Base-by-base conservation (phyloP, 2,888 invertebrate genomes). In the Drosophila nigricruria region DNA sequence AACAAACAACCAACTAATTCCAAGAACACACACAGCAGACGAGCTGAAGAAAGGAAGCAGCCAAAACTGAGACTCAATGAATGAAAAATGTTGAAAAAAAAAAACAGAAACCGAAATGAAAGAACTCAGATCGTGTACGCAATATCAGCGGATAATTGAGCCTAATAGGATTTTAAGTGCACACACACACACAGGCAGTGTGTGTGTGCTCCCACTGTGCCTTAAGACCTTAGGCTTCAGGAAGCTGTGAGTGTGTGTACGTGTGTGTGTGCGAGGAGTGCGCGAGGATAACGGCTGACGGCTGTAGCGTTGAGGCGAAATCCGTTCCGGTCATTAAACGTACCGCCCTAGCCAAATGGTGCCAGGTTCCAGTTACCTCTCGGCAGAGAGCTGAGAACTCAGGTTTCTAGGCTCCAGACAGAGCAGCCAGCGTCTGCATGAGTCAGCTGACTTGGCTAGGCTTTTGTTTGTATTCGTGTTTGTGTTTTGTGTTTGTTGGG, bases 131-230 rank as follows among this genome's bases (percentile, higher is more conserved):
- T 77, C 75, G 88, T 77, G 76, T 89, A 86, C 80, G 89, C 90
- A 87, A 91, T 89, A 91, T 89, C 84, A 82, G 87, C 85, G 80
- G 85, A 90, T 91, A 92, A 91, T 91, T 91, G 88, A 84, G 83
- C 83, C 91, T 91, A 91, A 91, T 92, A 92, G 91, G 92, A 92
- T 91, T 92, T 91, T 91, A 92, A 91, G 92, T 91, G 88, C 86
- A 79, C 81, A 77, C 84, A 78, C 73, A 77, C 73, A 45, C 23
- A 57, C 30, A 42, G 8, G n/a, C 27, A 38, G 63, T 27, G 27
- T 27, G 27, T 27, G 27, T 67, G 79, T 77, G 89, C 86, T 86
- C 90, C 92, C 88, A 91, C 91, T 90, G 92, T 77, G 88, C 79
- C 70, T 49, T 66, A 74, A 81, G 73, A 80, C 52, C 62, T 60